Conservation (phyloP, 2,888 invertebrate species). For the Lasius platythorax region DNA sequence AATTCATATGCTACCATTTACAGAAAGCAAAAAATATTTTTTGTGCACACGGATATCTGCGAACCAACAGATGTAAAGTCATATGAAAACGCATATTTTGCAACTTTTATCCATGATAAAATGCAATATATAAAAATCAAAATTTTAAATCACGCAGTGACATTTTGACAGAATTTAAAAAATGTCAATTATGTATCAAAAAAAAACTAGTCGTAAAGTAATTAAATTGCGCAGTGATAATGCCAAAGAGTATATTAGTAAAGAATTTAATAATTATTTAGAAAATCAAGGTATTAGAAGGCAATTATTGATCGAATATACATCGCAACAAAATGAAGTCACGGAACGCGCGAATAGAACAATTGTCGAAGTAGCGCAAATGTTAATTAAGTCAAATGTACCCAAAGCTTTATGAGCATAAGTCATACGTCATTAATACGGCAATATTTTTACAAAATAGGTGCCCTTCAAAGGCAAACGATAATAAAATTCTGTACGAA, state of each 20-base stretch:
- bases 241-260: constrained; percentile 30
- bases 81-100: background rate
- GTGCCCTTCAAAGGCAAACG: constrained; percentile 16
- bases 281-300: constrained; percentile 20
- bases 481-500: constrained; percentile 34
- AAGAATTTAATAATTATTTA: constrained; percentile 36
- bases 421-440: constrained; percentile 26
- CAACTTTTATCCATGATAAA: constrained; percentile 16
- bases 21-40: background rate
- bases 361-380: constrained; percentile 45
- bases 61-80: constrained; percentile 10
- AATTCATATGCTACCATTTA: constrained; percentile 23
- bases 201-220: constrained; percentile 15
- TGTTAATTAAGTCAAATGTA: constrained; percentile 37
- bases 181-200: constrained; percentile 11
- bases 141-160: constrained; percentile 24
- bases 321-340: constrained; percentile 51
- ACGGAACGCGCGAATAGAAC: constrained; percentile 47
- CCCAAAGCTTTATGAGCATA: constrained; percentile 29
- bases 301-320: constrained; percentile 32
- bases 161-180: constrained; percentile 29
- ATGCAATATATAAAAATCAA: constrained; percentile 52
- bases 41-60: constrained; percentile 31
- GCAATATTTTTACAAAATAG: constrained; percentile 35
- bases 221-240: constrained; percentile 39